Evolutionary conservation across 2,797 vertebrate genomes (phyloP).

Genomic region (Scomberomorus guttatus): DNA sequence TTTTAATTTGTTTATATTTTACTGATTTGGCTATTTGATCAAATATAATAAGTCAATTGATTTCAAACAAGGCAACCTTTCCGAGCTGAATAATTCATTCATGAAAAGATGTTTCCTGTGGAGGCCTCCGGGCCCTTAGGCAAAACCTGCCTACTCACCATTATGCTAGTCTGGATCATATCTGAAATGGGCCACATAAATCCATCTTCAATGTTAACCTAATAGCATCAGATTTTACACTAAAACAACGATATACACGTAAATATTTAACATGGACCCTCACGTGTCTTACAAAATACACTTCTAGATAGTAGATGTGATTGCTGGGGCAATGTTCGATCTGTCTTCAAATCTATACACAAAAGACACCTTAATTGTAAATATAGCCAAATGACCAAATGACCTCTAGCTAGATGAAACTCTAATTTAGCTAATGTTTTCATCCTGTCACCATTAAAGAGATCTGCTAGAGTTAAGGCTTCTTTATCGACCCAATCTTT

Average conservation of each 20-base stretch:
- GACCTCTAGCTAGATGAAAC: too few relatives aligned
- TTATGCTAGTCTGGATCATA: constrained; percentile 9
- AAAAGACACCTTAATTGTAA: background rate
- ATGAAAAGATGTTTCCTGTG: background rate
- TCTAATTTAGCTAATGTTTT: background rate
- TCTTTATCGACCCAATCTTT: too few relatives aligned
- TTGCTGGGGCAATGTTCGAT: background rate
- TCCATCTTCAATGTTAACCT: background rate
- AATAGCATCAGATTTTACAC: background rate
- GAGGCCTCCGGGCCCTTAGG: background rate
- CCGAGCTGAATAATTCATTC: background rate
- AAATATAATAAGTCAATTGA: background rate
- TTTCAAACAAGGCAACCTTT: background rate
- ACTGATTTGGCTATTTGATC: background rate
- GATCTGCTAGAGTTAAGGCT: too few relatives aligned
- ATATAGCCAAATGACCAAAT: too few relatives aligned
- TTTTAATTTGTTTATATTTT: background rate
- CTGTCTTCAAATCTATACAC: background rate
- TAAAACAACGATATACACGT: background rate
- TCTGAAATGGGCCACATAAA: background rate
- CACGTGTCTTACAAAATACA: background rate
- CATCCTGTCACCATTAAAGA: too few relatives aligned
- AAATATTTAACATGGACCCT: background rate
- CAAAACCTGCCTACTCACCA: background rate
- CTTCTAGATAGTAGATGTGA: background rate